Base-by-base conservation (phyloP, 1,140 invertebrate genomes). In the Drosophila arizonae region DNA sequence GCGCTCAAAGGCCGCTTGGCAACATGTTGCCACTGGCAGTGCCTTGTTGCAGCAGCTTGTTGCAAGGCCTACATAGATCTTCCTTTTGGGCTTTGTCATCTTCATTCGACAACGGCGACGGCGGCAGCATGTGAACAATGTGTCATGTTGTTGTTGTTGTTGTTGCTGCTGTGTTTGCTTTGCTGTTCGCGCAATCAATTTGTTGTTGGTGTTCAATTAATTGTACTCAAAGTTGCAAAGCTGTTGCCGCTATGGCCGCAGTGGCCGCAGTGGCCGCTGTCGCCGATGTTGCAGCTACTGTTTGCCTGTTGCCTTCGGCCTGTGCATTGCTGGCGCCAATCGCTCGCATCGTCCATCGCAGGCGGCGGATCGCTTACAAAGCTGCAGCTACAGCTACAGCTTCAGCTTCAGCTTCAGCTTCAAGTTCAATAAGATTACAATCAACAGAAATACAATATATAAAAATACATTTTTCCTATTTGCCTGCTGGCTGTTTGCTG, bases 131-230 rank as follows among this genome's bases (percentile, higher is more conserved):
- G 79, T 82, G 84, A 87, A 87, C 82, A 88, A 88, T 79, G 82
- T 87, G 82, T 87, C 84, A 87, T 87, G 82, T 86, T 86, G 79
- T 75, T 67, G 82, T 86, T 86, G 79, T 69, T 67, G 43, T 56
- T 69, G 60, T 39, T 57, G 67, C 51, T 69, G 64, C 52, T 79
- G 66, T 24, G 17, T 17, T 60, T 64, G 55, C 64, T 69, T 50
- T 77, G 73, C 63, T 85, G 77, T 87, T 87, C 84, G 82, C 82
- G 82, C 82, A 87, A 87, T 87, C 82, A 86, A 87, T 87, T 82
- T 87, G 82, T 87, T 87, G 82, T 87, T 87, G 82, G 82, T 87
- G 82, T 87, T 87, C 82, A 87, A 87, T 87, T 87, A 87, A 87
- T 88, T 87, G 84, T 74, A 82, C 76, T 84, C 79, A 78, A 82